Percentiles rank a stretch among this genome's conserved stretches.
Conservation (phyloP, 2,113 vertebrate species). For the Enhydra lutris region DNA sequence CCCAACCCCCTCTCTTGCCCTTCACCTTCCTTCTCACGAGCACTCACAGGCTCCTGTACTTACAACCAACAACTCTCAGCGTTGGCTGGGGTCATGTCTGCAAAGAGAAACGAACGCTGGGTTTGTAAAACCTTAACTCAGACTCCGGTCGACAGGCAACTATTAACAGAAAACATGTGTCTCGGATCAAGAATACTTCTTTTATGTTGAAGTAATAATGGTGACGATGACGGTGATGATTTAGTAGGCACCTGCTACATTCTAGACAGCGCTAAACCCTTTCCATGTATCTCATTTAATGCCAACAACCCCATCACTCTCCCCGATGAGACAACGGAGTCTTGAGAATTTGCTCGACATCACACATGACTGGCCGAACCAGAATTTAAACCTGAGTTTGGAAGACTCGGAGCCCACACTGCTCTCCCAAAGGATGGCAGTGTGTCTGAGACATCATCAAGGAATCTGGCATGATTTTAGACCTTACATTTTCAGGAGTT, state of each 20-base stretch:
- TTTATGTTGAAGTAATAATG: neutral
- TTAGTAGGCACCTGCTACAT: neutral
- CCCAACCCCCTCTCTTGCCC: rapidly evolving
- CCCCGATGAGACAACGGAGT: neutral
- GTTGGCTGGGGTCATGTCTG: neutral
- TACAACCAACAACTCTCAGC: neutral
- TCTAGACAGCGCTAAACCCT: neutral
- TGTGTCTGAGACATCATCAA: rapidly evolving
- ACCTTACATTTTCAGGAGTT: neutral
- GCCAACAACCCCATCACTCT: neutral
- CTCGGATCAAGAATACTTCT: neutral
- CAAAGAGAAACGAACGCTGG: neutral
- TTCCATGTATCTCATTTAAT: neutral
- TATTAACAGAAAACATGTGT: neutral
- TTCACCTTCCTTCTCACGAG: neutral
- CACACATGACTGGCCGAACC: no score
- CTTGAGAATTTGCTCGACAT: neutral
- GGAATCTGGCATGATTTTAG: neutral
- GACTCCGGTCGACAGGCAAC: neutral
- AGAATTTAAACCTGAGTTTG: neutral
- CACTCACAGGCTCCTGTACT: neutral
- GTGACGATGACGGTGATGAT: no score
- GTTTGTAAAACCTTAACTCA: neutral
- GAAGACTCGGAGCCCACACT: neutral
- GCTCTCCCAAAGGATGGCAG: neutral